Base-by-base conservation (phyloP, 2,888 invertebrate genomes). In the Meghimatium bilineatum region DNA sequence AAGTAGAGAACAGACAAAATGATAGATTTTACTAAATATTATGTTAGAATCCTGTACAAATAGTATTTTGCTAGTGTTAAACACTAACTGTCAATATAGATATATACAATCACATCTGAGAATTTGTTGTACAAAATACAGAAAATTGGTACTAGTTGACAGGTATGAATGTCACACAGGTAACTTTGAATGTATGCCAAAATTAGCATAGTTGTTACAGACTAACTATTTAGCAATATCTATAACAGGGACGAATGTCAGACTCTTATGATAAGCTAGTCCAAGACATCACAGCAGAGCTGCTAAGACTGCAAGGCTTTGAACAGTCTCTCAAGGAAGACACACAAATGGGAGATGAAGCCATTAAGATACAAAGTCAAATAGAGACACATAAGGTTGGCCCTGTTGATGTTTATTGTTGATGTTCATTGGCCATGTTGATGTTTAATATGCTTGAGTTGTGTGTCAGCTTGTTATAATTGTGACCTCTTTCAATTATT, bases 241-340 rank as follows among this genome's bases (percentile, higher is more conserved):
- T 66, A 23, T 49, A 29, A 69, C 67, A 88, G 88, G 88, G 88
- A 26, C 89, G 89, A 63, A 86, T 90, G 69, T 89, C 90, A 26
- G 91, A 91, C 81, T 91, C 91, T 5, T 91, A 89, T 85, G 91
- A 92, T 82, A 89, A 90, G 76, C 87, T 91, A 6, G 87, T 90
- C 20, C 90, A 90, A 76, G 91, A 92, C 78, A 88, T 92, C 23
- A 87, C 87, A 63, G 88, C 90, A 85, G 90, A 91, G 83, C 83
- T 89, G 29, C 90, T 90, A 85, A 89, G 88, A 87, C 84, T 92
- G 36, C 88, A 89, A 0, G 90, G 90, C 72, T 87, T 89, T 17
- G 91, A 92, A 84, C 90, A 89, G 66, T 85, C 90, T 17, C 88
- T 92, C 23, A 90, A 91, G 85, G 90, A 90, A 83, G 91, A 91